Conservation (phyloP, 2,113 vertebrate species). For the Pampusana beccarii region DNA sequence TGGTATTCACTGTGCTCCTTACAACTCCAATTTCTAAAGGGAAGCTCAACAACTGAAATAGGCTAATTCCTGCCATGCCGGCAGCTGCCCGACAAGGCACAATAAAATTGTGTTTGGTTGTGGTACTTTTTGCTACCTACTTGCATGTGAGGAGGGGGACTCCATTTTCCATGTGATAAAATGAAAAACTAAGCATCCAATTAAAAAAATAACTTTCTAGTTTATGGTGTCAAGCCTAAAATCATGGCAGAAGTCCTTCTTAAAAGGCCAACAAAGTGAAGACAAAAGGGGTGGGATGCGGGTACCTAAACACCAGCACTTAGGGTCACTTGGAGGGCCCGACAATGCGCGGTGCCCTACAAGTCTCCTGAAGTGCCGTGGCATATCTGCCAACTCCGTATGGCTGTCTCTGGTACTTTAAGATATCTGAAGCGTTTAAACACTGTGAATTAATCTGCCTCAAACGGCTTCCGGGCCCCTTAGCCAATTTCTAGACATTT, state of each 20-base stretch:
- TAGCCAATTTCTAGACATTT: neutral
- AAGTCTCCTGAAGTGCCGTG: neutral
- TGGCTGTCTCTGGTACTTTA: neutral
- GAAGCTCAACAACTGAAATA: neutral
- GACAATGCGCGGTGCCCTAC: neutral
- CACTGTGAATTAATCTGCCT: neutral
- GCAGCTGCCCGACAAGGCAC: neutral
- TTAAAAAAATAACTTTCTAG: neutral
- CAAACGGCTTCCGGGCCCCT: neutral
- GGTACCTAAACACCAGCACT: accelerated
- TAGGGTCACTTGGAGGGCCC: neutral
- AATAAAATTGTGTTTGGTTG: neutral
- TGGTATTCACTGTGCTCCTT: neutral
- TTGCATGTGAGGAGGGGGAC: accelerated
- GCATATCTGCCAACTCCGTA: neutral
- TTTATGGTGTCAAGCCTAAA: neutral
- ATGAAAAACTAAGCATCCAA: neutral
- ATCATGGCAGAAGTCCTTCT: neutral
- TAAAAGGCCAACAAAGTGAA: neutral
- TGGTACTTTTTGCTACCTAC: neutral
- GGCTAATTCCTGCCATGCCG: neutral
- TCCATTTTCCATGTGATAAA: neutral
- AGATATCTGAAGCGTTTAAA: neutral
- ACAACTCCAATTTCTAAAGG: neutral
- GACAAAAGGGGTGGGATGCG: neutral